Evolutionary conservation across 2,113 vertebrate genomes (phyloP).

Genomic region (Barnardius zonarius): DNA sequence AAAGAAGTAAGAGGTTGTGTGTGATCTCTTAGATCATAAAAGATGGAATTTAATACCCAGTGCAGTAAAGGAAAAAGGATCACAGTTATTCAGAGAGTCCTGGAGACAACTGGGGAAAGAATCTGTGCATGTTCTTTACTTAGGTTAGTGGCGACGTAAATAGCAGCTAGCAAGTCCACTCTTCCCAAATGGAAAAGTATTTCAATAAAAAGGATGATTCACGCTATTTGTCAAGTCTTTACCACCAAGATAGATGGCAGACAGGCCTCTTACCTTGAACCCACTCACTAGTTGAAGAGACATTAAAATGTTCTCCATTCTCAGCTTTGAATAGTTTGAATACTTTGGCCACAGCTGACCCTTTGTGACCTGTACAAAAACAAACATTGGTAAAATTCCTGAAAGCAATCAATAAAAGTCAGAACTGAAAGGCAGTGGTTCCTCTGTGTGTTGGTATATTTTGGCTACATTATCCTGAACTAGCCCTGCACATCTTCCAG

Average conservation of each 20-base stretch:
- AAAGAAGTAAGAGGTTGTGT: neutral
- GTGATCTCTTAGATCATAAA: neutral
- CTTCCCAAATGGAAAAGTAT: neutral
- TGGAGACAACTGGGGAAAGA: neutral
- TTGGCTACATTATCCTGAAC: neutral
- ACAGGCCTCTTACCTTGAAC: constrained; percentile 84
- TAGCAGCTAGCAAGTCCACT: neutral
- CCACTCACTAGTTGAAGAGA: constrained; percentile 90
- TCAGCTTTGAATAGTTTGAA: constrained; percentile 80
- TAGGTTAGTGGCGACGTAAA: neutral
- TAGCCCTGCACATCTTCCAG: neutral
- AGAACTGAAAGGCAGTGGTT: neutral
- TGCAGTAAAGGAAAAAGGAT: neutral
- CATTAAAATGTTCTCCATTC: constrained; percentile 83
- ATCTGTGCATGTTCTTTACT: neutral
- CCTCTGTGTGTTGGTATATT: neutral
- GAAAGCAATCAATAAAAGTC: neutral
- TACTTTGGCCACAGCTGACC: constrained; percentile 84
- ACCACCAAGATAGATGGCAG: neutral
- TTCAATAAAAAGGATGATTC: neutral
- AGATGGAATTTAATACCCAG: constrained; percentile 26
- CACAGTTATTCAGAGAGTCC: neutral
- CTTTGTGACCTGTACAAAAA: constrained; percentile 79
- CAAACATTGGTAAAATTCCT: neutral
- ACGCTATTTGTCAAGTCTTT: neutral